Evolutionary conservation across 2,113 vertebrate genomes (phyloP), one percentile per base, ranked within the genome.

Genomic region (Uria aalge): DNA sequence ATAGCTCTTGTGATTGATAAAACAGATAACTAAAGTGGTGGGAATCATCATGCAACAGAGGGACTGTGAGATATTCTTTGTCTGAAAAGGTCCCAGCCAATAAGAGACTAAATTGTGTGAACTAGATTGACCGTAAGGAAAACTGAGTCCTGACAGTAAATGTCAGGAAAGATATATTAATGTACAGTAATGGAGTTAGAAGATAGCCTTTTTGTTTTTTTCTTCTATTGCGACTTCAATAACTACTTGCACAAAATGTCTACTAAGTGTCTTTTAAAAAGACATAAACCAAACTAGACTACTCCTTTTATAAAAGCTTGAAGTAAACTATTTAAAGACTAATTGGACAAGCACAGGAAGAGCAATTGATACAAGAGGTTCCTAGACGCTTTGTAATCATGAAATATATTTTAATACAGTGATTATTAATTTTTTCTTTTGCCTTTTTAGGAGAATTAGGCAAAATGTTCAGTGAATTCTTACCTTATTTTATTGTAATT

Each of bases 71-170:
- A 56, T 83, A 95, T 71, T 88, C 72, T 88, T 89, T 62, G 72
- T 68, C 78, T 84, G 69, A 88, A 64, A 91, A 88, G 38, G n/a
- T 94, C 57, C 78, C 60, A 86, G 78, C 72, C 86, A 85, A 43
- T 81, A 73, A 64, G 34, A 95, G 79, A 68, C 60, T 96, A 94
- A 92, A 85, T 81, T 92, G 77, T 72, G 48, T 71, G 38, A 90
- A 75, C 88, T 80, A 75, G 75, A 56, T 38, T 96, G 91, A 93
- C 88, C 32, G 14, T 83, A 94, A 93, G 76, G 75, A 90, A 95
- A 95, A 96, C 73, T 95, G 88, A 91, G 47, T 90, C 90, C 82
- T 93, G 75, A 89, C 90, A 96, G 77, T 94, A 97, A 97, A 95
- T 87, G 92, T 95, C 92, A 91, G 77, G 74, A 79, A 91, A 88